Conservation (phyloP, 2,797 vertebrate species). For the Lithobates pipiens region DNA sequence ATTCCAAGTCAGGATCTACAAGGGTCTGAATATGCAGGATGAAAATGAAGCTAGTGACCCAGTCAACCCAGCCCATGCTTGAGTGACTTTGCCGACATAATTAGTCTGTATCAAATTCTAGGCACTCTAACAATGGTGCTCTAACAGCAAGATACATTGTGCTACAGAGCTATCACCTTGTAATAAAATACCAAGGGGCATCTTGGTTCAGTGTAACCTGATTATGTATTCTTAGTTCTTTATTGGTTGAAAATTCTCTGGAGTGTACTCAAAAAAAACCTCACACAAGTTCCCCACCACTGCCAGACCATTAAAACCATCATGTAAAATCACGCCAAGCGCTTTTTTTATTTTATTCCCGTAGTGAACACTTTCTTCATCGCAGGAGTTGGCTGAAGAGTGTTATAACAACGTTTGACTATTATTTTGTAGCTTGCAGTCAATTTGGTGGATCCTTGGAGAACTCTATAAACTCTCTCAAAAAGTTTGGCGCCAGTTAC, state of each 20-base stretch:
- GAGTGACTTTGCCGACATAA: constrained; percentile 23
- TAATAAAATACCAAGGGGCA: constrained; percentile 48
- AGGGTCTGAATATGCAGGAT: constrained; percentile 33
- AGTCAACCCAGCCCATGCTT: constrained; percentile 23
- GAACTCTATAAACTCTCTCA: constrained; percentile 17
- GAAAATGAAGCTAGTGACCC: constrained; percentile 49
- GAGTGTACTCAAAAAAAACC: constrained; percentile 33
- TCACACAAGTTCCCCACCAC: constrained; percentile 46
- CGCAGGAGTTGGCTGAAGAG: constrained; percentile 19
- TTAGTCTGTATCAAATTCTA: constrained; percentile 46
- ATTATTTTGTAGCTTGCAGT: constrained; percentile 11
- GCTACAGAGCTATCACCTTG: constrained; percentile 31
- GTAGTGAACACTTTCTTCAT: constrained; percentile 9
- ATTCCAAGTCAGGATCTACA: constrained; percentile 18
- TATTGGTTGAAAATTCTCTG: constrained; percentile 48
- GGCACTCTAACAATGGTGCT: constrained; percentile 19
- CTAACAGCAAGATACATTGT: constrained; percentile 43
- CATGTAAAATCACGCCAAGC: constrained; percentile 30
- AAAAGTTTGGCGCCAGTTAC: constrained; percentile 21
- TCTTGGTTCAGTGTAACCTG: constrained; percentile 53
- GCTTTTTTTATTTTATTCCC: neutral
- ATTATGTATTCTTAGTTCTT: constrained; percentile 52
- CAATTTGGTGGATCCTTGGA: constrained; percentile 35
- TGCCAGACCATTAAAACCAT: constrained; percentile 31
- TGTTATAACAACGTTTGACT: neutral